Percentiles rank a stretch among this genome's conserved stretches.
These are phyloP conservation scores for Morinoia aosen DNA, from an alignment of 2,888 invertebrate species.

Conservation along the genomic window DNA sequence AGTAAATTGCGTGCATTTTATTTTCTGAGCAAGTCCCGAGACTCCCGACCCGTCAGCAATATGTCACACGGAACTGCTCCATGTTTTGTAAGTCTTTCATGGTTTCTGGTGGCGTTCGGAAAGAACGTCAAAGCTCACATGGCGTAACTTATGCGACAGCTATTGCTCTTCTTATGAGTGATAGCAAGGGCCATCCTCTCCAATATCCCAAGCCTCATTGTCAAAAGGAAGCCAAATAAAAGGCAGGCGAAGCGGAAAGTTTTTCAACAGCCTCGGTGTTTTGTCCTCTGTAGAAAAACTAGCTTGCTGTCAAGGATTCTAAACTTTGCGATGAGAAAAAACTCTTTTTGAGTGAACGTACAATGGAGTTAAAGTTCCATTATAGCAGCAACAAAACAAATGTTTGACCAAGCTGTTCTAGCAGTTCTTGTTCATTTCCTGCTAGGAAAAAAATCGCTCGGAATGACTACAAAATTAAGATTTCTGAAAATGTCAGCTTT, in stretches of 20 bases:
- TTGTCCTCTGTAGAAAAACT: not conserved
- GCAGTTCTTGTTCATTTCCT: not conserved
- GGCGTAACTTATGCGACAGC: slow-evolving; percentile 46
- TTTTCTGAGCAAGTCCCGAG: not conserved
- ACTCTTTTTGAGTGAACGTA: not conserved
- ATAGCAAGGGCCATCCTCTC: not conserved
- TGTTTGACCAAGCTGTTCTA: not conserved
- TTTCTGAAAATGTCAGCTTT: not conserved
- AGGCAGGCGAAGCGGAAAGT: slow-evolving; percentile 36
- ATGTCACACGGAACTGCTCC: not conserved
- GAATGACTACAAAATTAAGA: not conserved
- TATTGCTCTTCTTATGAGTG: slow-evolving; percentile 46
- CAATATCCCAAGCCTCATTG: slow-evolving; percentile 42
- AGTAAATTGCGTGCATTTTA: not conserved
- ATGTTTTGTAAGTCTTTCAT: slow-evolving; percentile 3
- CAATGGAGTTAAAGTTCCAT: not conserved
- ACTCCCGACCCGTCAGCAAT: not conserved
- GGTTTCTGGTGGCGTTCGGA: slow-evolving; percentile 13
- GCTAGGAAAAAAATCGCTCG: not conserved
- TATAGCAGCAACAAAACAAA: not conserved
- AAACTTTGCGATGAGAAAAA: not conserved
- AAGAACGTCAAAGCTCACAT: slow-evolving; percentile 24
- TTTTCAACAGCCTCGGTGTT: slow-evolving; percentile 29
- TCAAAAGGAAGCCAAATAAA: slow-evolving; percentile 34
- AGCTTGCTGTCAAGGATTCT: not conserved